phyloP scores from a whole-genome alignment of 1,140 invertebrate genomes.

The Anastatus disparis region DNA sequence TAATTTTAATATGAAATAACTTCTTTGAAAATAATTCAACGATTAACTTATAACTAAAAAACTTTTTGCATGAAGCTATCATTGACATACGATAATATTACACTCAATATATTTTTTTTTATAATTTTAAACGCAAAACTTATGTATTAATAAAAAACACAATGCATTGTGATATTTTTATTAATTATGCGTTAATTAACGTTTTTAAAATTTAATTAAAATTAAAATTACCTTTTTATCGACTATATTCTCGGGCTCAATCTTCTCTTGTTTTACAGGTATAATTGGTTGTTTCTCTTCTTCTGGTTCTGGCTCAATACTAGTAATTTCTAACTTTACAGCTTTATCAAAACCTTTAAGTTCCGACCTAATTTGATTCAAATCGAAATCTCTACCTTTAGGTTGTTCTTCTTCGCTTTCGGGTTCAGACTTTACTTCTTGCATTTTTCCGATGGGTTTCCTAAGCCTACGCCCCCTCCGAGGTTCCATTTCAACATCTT shows the following conservation, averaged over 20 bases:
- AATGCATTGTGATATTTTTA: not conserved
- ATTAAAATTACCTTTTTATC: slow-evolving; percentile 23
- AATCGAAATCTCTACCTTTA: slow-evolving; percentile 80
- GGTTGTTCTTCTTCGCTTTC: slow-evolving; percentile 64
- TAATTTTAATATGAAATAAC: too few relatives aligned
- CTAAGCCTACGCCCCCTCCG: slow-evolving; percentile 56
- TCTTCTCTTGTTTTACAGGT: slow-evolving; percentile 20
- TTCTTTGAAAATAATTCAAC: too few relatives aligned
- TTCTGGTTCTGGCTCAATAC: slow-evolving; percentile 51
- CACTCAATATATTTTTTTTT: too few relatives aligned
- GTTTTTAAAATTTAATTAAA: too few relatives aligned
- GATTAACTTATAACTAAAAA: too few relatives aligned
- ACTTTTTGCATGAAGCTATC: too few relatives aligned
- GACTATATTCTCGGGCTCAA: slow-evolving; percentile 8
- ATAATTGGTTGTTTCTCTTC: slow-evolving; percentile 45
- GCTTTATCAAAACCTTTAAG: slow-evolving; percentile 81
- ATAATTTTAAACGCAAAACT: too few relatives aligned
- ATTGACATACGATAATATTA: too few relatives aligned
- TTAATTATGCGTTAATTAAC: too few relatives aligned
- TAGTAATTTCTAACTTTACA: slow-evolving; percentile 64
- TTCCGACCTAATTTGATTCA: slow-evolving; percentile 85
- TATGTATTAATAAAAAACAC: not conserved
- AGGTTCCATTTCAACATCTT: slow-evolving; percentile 58
- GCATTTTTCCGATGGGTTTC: slow-evolving; percentile 52
- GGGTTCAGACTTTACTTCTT: slow-evolving; percentile 56